phyloP scores from a whole-genome alignment of 2,113 vertebrate genomes.

The Picathartes gymnocephalus region DNA sequence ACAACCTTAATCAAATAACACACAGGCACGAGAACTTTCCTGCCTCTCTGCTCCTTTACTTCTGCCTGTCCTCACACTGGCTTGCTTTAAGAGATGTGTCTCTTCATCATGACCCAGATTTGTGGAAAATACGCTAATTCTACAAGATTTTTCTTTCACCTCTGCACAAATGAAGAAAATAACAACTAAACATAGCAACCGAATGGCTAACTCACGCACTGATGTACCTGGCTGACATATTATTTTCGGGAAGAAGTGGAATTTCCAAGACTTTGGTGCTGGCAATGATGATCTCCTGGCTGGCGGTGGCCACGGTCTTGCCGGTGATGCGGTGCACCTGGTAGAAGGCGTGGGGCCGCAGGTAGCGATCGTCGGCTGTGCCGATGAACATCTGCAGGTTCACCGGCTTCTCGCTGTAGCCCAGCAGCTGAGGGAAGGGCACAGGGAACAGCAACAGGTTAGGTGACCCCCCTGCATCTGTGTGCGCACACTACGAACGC shows the following conservation, averaged over 20 bases:
- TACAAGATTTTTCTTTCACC: background rate
- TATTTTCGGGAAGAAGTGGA: constrained; percentile 95
- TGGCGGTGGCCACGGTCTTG: constrained; percentile 96
- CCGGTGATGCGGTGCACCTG: constrained; percentile 98
- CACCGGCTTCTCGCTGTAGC: constrained; percentile 93
- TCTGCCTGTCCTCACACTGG: background rate
- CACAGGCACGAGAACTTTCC: rapidly evolving
- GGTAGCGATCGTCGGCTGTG: constrained; percentile 95
- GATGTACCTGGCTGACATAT: constrained; percentile 92
- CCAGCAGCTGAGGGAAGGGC: constrained; percentile 81
- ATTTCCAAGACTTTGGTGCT: constrained; percentile 98
- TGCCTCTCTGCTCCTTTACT: background rate
- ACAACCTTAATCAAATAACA: background rate
- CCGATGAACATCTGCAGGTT: constrained; percentile 99
- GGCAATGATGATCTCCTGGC: constrained; percentile 92
- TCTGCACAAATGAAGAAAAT: rapidly evolving
- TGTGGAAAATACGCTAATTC: background rate
- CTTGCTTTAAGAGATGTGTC: background rate
- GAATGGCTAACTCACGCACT: background rate
- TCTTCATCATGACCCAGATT: background rate
- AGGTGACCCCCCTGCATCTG: background rate
- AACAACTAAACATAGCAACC: background rate
- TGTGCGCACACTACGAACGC: background rate
- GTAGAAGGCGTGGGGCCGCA: constrained; percentile 97
- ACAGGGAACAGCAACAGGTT: background rate